These are phyloP conservation scores for Homarus gammarus DNA, from an alignment of 2,888 invertebrate genomes.

Conservation along the genomic window DNA sequence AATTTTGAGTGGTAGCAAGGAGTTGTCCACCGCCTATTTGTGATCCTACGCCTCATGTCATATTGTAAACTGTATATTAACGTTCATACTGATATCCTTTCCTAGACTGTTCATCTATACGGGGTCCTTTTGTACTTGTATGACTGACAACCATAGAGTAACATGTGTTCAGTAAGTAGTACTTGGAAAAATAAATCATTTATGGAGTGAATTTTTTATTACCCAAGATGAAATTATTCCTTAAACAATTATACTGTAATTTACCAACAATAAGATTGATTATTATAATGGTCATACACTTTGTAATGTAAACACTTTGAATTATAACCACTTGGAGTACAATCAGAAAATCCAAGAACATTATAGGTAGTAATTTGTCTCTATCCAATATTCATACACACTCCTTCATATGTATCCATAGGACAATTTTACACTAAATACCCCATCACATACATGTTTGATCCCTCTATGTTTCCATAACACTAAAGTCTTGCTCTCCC, in stretches of 20 bases:
- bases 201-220: background rate
- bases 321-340: too few species aligned
- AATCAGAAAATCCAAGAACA: too few species aligned
- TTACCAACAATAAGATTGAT: too few species aligned
- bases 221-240: background rate
- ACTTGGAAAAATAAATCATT: conserved; percentile 51
- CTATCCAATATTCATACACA: too few species aligned
- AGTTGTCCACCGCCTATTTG: background rate
- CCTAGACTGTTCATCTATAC: conserved; percentile 48
- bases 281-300: background rate
- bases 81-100: conserved; percentile 48
- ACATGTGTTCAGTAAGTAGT: conserved; percentile 64
- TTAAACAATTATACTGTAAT: too few species aligned
- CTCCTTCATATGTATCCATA: too few species aligned
- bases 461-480: too few species aligned
- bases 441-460: too few species aligned
- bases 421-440: too few species aligned
- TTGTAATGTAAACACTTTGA: too few species aligned
- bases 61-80: conserved; percentile 47
- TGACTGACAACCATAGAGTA: conserved; percentile 50
- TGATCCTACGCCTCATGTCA: conserved; percentile 11
- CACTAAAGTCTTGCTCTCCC: too few species aligned
- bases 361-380: background rate
- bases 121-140: conserved; percentile 59
- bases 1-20: background rate